Percentiles rank a stretch among this genome's conserved stretches.
Evolutionary conservation across 1,140 invertebrate genomes (phyloP).

Genomic region (Lethrus apterus): DNA sequence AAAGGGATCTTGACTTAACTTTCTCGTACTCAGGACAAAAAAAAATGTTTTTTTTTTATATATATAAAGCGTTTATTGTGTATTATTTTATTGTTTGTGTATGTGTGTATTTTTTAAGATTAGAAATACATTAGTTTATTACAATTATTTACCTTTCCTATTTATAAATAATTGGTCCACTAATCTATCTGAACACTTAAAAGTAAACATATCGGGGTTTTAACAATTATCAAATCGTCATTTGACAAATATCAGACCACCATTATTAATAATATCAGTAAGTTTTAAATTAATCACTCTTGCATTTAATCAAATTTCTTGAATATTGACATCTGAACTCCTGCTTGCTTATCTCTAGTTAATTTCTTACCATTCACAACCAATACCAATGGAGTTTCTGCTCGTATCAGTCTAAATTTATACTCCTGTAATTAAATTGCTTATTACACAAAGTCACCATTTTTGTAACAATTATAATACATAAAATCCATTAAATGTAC

Average conservation of each 20-base stretch:
- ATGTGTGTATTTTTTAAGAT: slow-evolving; percentile 13
- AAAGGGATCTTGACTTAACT: slow-evolving; percentile 11
- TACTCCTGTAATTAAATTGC: slow-evolving; percentile 55
- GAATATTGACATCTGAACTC: slow-evolving; percentile 40
- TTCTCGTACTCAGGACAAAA: slow-evolving; percentile 11
- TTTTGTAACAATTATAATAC: no score
- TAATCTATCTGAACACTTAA: no score
- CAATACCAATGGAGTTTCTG: slow-evolving; percentile 66
- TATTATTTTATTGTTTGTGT: slow-evolving; percentile 12
- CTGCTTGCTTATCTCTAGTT: slow-evolving; percentile 60
- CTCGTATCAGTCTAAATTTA: slow-evolving; percentile 62
- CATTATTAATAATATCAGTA: slow-evolving; percentile 6
- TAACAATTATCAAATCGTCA: no score
- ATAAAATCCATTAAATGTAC: no score
- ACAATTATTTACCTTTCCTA: slow-evolving; percentile 9
- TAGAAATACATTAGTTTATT: slow-evolving; percentile 15
- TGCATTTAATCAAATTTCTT: slow-evolving; percentile 28
- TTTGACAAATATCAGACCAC: no score
- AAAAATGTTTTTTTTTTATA: slow-evolving; percentile 9
- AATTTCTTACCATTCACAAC: slow-evolving; percentile 70
- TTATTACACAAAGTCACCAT: no score
- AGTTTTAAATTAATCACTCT: slow-evolving; percentile 2
- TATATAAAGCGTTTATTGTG: slow-evolving; percentile 14
- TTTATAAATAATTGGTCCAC: slow-evolving; percentile 17
- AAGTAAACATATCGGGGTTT: no score